Evolutionary conservation across 2,888 invertebrate species (phyloP), one percentile per base, ranked within the genome.

Genomic region (Erebia ligea): DNA sequence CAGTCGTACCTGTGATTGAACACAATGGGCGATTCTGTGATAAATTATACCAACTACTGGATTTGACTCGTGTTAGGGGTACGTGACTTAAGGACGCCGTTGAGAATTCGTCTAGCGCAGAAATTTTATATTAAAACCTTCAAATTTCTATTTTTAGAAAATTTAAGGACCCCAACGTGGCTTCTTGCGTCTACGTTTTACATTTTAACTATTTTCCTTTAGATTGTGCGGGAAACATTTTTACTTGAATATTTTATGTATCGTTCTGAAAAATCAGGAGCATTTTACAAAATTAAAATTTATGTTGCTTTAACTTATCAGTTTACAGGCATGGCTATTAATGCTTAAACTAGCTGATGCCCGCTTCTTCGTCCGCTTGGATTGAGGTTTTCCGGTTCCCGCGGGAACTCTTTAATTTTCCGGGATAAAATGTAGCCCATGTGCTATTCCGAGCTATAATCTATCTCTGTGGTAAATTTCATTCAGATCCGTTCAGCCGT

Each of bases 1-100:
- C 17, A 19, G 19, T 17, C n/a, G 50, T 54, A 54, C 13, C 17
- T 19, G 64, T 74, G 81, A 85, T 86, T 86, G 79, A 86, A 83
- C 84, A 81, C 77, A 82, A 84, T 84, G 82, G 87, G 59, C 42
- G 65, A 85, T 45, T 57, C 50, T 61, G 70, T 75, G 72, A 76
- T 75, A 76, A 75, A 76, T 77, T 71, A 73, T 63, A 50, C 48
- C 25, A 67, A 70, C 65, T 68, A 74, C 67, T 64, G 71, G 68
- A 74, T 71, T 57, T 61, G 73, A 74, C 72, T 71, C 65, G 68
- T 69, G 48, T 57, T 50, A 67, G 42, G 6, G 42, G 71, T 69
- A 73, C 73, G 73, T 74, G 73, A 71, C 69, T 68, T 74, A 68
- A 74, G 65, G 72, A 66, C 40, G 52, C 56, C 56, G 65, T 65